Percentiles rank a stretch among this genome's conserved stretches.
Conservation (phyloP, 2,797 vertebrate genomes). For the Fratercula arctica region DNA sequence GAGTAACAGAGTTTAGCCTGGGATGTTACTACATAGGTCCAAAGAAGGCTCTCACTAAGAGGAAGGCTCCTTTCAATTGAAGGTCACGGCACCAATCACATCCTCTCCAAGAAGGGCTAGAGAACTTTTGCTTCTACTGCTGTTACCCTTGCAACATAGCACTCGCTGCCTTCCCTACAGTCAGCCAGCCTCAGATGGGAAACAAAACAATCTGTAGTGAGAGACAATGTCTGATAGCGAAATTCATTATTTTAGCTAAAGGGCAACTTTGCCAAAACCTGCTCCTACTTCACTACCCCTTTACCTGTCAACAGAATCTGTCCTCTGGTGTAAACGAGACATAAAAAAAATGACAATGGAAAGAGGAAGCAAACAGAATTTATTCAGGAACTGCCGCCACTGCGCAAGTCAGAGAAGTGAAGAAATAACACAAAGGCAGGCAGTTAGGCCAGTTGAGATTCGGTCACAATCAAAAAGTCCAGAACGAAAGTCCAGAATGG, state of each 20-base stretch:
- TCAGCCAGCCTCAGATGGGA: neutral
- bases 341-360: neutral
- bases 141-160: neutral
- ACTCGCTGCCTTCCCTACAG: neutral
- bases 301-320: neutral
- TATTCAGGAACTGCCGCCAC: neutral
- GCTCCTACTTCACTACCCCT: neutral
- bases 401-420: neutral
- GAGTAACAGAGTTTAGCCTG: neutral
- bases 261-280: neutral
- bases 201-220: neutral
- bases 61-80: neutral
- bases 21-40: neutral
- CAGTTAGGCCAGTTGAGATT: neutral
- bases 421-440: neutral
- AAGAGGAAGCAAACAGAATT: neutral
- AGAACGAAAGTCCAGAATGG: neutral
- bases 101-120: neutral
- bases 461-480: neutral
- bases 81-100: neutral
- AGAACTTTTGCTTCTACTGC: neutral
- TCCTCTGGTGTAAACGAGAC: neutral
- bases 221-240: accelerated
- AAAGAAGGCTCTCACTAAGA: neutral
- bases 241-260: neutral